These are phyloP conservation scores for Ispidina picta DNA, from an alignment of 2,797 vertebrate genomes.

Conservation along the genomic window DNA sequence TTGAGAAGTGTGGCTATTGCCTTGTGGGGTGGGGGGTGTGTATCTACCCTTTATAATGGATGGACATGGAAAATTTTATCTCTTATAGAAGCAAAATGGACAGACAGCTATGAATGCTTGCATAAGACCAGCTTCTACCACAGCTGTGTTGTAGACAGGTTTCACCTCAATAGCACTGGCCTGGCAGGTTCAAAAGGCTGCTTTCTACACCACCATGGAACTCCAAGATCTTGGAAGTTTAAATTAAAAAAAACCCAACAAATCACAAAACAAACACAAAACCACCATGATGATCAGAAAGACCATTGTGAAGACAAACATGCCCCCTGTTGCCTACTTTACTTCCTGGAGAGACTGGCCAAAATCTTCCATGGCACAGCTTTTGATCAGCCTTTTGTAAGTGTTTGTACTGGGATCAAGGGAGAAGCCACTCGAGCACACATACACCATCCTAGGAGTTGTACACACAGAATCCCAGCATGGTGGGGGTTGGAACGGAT, in stretches of 20 bases:
- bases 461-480: neutral
- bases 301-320: neutral
- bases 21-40: rapidly evolving
- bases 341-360: neutral
- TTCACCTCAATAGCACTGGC: neutral
- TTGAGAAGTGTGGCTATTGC: neutral
- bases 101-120: neutral
- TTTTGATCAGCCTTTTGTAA: rapidly evolving
- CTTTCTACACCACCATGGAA: neutral
- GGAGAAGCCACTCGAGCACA: neutral
- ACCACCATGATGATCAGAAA: neutral
- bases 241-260: neutral
- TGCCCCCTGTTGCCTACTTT: neutral
- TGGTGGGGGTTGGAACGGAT: neutral
- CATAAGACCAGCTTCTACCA: neutral
- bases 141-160: neutral
- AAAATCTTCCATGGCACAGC: neutral
- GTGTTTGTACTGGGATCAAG: neutral
- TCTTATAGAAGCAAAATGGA: neutral
- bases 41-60: neutral
- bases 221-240: neutral
- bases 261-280: neutral
- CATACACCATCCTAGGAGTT: neutral
- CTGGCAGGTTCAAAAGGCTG: neutral
- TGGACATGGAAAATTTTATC: neutral